Evolutionary conservation across 2,888 invertebrate genomes (phyloP).

Genomic region (Hirtodrosophila duncani): DNA sequence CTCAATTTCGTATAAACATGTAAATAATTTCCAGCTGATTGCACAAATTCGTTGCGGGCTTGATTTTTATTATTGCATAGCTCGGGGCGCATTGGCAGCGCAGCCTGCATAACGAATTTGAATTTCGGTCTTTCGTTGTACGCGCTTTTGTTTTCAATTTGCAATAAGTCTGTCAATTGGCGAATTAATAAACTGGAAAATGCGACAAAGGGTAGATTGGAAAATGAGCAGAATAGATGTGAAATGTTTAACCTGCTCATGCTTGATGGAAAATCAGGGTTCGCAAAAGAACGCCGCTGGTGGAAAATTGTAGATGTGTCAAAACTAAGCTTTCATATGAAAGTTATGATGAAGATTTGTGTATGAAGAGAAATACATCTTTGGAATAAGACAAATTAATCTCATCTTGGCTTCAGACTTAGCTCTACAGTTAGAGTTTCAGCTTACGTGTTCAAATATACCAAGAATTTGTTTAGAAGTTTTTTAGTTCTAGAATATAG

Average conservation of each 20-base stretch:
- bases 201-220: conserved; percentile 52
- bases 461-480: too few relatives aligned
- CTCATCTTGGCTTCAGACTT: too few relatives aligned
- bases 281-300: too few relatives aligned
- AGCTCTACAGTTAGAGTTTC: too few relatives aligned
- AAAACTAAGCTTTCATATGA: too few relatives aligned
- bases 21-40: conserved; percentile 74
- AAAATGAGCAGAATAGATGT: conserved; percentile 36
- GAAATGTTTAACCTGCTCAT: conserved; percentile 1
- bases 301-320: too few relatives aligned
- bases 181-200: conserved; percentile 76
- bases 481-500: too few relatives aligned
- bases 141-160: conserved; percentile 72
- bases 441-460: too few relatives aligned
- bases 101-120: conserved; percentile 62
- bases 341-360: too few relatives aligned
- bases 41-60: conserved; percentile 71
- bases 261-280: too few relatives aligned
- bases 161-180: conserved; percentile 73
- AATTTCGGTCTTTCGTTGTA: conserved; percentile 44
- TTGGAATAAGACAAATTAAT: too few relatives aligned
- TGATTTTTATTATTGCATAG: conserved; percentile 71
- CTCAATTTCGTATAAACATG: conserved; percentile 70
- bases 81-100: conserved; percentile 27
- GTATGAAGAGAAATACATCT: too few relatives aligned